Base-by-base conservation (phyloP, 2,797 vertebrate species). In the Furcifer pardalis region DNA sequence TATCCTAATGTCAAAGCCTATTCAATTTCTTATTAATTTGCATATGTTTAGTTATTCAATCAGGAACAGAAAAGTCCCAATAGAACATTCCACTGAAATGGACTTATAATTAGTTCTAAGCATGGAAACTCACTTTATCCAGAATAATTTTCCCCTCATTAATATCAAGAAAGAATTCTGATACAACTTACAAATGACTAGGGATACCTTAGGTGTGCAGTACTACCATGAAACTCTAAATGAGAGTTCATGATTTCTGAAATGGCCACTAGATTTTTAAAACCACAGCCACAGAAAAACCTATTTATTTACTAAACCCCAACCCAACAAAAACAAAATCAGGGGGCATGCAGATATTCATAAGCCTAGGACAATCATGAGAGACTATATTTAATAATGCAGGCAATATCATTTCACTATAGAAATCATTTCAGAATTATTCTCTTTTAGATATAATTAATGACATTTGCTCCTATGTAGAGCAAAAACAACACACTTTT, bases 371-470 rank as follows among this genome's bases (percentile, higher is more conserved):
- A 87, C 81, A 89, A 73, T 30, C 77, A 83, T 42, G 62, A 77
- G 30, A 88, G 72, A 87, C 90, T 84, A 84, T 79, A 87, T 84
- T 93, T 92, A 92, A 92, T 87, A 92, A 91, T 85, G 52, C 88
- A 93, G 80, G 84, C 73, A 91, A 80, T 91, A 91, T 87, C 76
- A 87, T 89, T 84, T 84, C 86, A 49, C 79, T 68, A 65, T 59
- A 89, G 25, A 85, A 91, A 90, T 46, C 79, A 49, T 40, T 90
- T 76, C 81, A 84, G 76, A 91, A 93, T 90, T 78, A 88, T 81
- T 81, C 77, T 32, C 85, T 92, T 92, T 89, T 87, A 85, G 84
- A 84, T 66, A 91, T 92, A 94, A 93, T 92, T 91, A 91, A 91
- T 92, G 42, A 87, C 84, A 91, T n/a, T n/a, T n/a, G n/a, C n/a